Conservation (phyloP, 2,797 vertebrate genomes). For the Melanotaenia trifasciata region DNA sequence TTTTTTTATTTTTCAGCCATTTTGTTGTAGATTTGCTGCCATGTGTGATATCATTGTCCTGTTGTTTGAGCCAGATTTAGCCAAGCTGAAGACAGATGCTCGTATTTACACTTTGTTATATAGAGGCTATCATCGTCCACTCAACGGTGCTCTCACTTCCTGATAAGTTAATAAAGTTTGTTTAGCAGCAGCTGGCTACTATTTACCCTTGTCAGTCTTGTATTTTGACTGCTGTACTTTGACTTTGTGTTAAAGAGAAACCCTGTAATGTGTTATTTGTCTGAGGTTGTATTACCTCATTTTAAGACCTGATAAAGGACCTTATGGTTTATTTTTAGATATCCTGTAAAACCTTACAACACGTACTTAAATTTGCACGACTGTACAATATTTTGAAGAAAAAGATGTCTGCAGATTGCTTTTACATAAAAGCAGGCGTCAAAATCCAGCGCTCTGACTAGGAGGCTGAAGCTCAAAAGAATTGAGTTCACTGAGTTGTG, state of each 20-base stretch:
- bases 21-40: not conserved
- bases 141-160: no score
- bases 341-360: not conserved
- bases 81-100: not conserved
- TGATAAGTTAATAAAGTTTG: no score
- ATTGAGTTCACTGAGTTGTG: slow-evolving; percentile 13
- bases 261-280: not conserved
- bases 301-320: not conserved
- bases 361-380: not conserved
- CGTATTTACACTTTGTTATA: no score
- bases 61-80: not conserved
- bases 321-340: not conserved
- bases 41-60: not conserved
- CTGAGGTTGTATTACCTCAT: not conserved
- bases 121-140: no score
- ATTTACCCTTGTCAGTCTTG: not conserved
- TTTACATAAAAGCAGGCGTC: not conserved
- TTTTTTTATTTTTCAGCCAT: no score
- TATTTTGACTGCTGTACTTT: not conserved
- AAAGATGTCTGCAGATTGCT: not conserved
- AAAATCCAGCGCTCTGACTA: not conserved
- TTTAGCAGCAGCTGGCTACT: no score
- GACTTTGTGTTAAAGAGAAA: not conserved
- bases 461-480: not conserved
- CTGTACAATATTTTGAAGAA: not conserved